Evolutionary conservation across 1,140 invertebrate species (phyloP).

Genomic region (Plutomurus gul): DNA sequence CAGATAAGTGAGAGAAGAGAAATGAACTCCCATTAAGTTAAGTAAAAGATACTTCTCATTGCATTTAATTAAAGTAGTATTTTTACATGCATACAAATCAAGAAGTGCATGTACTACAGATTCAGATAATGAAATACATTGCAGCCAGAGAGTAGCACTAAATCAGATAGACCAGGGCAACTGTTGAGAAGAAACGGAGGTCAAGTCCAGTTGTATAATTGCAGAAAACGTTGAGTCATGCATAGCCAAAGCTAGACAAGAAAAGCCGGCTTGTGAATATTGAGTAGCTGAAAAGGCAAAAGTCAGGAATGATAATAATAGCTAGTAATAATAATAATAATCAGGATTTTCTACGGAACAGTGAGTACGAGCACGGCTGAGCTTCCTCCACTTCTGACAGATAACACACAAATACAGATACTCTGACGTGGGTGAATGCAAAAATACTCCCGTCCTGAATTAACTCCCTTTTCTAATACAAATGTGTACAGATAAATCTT

Average conservation of each 20-base stretch:
- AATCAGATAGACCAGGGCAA: too few species aligned
- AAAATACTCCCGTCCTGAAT: not conserved
- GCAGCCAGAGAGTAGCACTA: too few species aligned
- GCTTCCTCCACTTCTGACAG: not conserved
- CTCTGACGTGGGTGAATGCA: too few species aligned
- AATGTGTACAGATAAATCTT: not conserved
- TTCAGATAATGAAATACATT: too few species aligned
- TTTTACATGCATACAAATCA: too few species aligned
- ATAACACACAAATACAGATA: not conserved
- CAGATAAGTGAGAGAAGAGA: too few species aligned
- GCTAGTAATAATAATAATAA: constrained; percentile 31
- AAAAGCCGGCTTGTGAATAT: constrained; percentile 26
- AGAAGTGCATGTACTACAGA: too few species aligned
- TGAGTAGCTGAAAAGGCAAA: constrained; percentile 17
- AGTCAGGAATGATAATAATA: constrained; percentile 24
- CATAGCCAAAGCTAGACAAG: constrained; percentile 13
- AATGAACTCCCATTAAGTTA: too few species aligned
- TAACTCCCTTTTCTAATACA: not conserved
- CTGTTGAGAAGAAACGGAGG: not conserved
- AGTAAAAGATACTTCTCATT: too few species aligned
- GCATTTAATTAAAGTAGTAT: too few species aligned
- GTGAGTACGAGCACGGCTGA: not conserved
- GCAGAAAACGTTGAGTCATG: constrained; percentile 11
- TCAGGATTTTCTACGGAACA: constrained; percentile 26
- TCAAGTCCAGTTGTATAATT: not conserved